These are phyloP conservation scores for Diphyllodes magnificus DNA, from an alignment of 2,113 vertebrate species.

Conservation along the genomic window DNA sequence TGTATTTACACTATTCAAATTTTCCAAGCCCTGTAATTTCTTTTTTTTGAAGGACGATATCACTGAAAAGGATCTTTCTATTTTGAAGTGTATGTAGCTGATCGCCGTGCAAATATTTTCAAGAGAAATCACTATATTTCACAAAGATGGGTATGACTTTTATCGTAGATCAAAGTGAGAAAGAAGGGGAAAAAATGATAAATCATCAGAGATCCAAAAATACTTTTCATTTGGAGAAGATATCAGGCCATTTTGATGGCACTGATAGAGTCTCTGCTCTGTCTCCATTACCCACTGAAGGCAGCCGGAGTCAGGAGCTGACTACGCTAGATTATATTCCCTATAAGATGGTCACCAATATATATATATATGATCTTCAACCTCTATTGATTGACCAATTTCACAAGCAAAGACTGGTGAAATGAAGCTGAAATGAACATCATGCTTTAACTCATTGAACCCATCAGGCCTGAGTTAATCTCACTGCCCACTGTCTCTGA, in stretches of 20 bases:
- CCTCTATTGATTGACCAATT: conserved; percentile 98
- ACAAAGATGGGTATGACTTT: conserved; percentile 73
- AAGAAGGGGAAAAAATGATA: conserved; percentile 66
- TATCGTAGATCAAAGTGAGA: conserved; percentile 71
- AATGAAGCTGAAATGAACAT: conserved; percentile 96
- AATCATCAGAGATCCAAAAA: conserved; percentile 84
- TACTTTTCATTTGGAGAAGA: conserved; percentile 85
- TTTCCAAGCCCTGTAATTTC: conserved; percentile 40
- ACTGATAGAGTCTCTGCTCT: conserved; percentile 81
- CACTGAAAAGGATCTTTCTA: conserved; percentile 54
- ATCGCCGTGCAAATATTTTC: conserved; percentile 82
- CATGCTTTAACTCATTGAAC: conserved; percentile 98
- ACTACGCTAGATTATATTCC: conserved; percentile 80
- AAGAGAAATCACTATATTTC: conserved; percentile 87
- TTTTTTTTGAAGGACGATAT: conserved; percentile 12
- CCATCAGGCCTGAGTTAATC: conserved; percentile 99
- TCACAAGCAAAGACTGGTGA: conserved; percentile 89
- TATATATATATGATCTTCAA: conserved; percentile 90
- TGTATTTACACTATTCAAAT: conserved; percentile 19
- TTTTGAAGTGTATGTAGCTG: conserved; percentile 50
- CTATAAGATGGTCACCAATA: conserved; percentile 80
- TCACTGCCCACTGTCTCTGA: conserved; percentile 95
- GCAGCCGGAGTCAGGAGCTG: conserved; percentile 74
- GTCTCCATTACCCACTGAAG: conserved; percentile 77
- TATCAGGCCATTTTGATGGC: conserved; percentile 80